Percentiles rank a stretch among this genome's conserved stretches.
phyloP scores from a whole-genome alignment of 1,140 invertebrate genomes.

The Listronotus bonariensis region DNA sequence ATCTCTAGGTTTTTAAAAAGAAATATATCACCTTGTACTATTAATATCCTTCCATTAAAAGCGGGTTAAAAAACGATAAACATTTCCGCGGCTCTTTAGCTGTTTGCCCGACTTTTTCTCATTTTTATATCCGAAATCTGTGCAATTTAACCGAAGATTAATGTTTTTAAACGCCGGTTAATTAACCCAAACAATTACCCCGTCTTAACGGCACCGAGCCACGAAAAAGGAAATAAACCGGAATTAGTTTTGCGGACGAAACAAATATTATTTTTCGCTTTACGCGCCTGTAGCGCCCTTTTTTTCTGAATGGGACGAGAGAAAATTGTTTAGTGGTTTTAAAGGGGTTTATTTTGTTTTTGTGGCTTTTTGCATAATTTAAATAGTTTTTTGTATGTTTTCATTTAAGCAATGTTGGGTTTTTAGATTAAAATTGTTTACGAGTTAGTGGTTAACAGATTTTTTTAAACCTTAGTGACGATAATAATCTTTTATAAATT shows the following conservation, averaged over 20 bases:
- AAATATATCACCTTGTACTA: slow-evolving; percentile 43
- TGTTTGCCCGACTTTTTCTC: slow-evolving; percentile 37
- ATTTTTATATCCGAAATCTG: slow-evolving; percentile 38
- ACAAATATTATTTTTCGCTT: slow-evolving; percentile 34
- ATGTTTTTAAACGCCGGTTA: slow-evolving; percentile 41
- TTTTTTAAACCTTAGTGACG: too few relatives aligned
- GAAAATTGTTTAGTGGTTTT: neutral
- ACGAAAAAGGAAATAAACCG: slow-evolving; percentile 32
- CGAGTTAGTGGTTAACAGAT: too few relatives aligned
- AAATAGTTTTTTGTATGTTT: neutral
- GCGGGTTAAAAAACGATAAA: slow-evolving; percentile 46
- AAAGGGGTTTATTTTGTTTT: slow-evolving; percentile 1
- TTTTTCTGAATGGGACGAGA: slow-evolving; percentile 9
- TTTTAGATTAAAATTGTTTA: too few relatives aligned
- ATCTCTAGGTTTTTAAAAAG: too few relatives aligned
- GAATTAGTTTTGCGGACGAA: slow-evolving; percentile 32
- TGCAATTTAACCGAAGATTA: slow-evolving; percentile 42
- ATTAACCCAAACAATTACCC: slow-evolving; percentile 41
- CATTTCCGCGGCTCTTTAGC: slow-evolving; percentile 40
- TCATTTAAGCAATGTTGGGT: too few relatives aligned
- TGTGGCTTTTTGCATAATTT: slow-evolving; percentile 13
- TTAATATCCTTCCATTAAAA: slow-evolving; percentile 42
- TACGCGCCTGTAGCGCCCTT: slow-evolving; percentile 8
- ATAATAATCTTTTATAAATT: too few relatives aligned
- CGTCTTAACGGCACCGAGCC: slow-evolving; percentile 30